A percentile compares a stretch with the other conserved stretches of the same genome.
Evolutionary conservation across 2,888 invertebrate genomes (phyloP).

Genomic region (Calliopum simillimum): DNA sequence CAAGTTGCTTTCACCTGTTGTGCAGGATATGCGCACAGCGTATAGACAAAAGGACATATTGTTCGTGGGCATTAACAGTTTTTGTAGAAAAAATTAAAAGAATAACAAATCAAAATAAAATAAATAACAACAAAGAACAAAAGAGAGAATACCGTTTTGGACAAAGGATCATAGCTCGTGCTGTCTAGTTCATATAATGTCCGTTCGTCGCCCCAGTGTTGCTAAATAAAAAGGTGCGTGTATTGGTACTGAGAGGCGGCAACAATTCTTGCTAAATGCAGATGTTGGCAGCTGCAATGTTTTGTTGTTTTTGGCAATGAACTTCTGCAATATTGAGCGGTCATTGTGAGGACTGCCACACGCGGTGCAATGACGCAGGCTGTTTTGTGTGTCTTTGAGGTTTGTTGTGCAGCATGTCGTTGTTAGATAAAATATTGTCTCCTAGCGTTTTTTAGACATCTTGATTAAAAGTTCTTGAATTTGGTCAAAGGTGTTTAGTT

Average conservation of each 20-base stretch:
- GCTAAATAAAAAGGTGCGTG: neutral
- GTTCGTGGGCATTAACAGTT: no score
- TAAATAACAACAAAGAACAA: neutral
- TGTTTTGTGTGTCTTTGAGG: no score
- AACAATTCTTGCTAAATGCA: conserved; percentile 27
- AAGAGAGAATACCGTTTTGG: no score
- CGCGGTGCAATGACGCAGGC: no score
- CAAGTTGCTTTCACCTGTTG: neutral
- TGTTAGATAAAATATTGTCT: no score
- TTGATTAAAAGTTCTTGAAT: no score
- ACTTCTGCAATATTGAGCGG: conserved; percentile 10
- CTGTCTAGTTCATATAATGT: conserved; percentile 1
- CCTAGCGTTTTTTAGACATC: no score
- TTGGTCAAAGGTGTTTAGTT: no score
- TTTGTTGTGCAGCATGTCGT: no score
- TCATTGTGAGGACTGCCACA: neutral
- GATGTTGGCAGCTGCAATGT: conserved; percentile 29
- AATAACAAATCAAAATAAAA: neutral
- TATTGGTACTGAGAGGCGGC: conserved; percentile 5
- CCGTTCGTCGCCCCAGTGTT: neutral
- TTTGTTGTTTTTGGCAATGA: conserved; percentile 13
- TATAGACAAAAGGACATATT: no score
- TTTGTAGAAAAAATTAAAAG: no score
- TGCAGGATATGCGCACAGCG: neutral
- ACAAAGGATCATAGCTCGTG: conserved; percentile 11